Evolutionary conservation across 2,888 invertebrate genomes (phyloP), one percentile per base, ranked within the genome.

Genomic region (Amitus sp.): DNA sequence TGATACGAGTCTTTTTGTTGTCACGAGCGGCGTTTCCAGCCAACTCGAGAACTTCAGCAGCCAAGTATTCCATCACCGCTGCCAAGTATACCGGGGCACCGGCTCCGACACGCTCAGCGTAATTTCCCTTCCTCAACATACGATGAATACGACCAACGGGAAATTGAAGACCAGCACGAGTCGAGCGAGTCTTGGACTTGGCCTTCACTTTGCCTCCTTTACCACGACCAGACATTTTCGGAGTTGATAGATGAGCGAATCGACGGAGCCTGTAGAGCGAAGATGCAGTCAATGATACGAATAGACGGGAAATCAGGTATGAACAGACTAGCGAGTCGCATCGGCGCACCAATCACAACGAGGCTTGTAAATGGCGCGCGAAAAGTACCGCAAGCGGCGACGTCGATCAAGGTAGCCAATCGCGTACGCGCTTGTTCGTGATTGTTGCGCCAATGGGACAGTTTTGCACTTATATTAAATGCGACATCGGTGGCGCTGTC

Each of bases 1-100:
- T 89, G 73, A 94, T 93, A 81, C 89, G 84, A 0, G 84, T 83
- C 73, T 90, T 91, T 66, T 89, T 88, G 76, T 90, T 90, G 52
- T 90, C 88, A 33, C 83, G 77, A 0, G 89, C 88, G 0, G 87
- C 88, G 59, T 88, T 87, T 0, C 87, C 84, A 0, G 89, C 87
- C 71, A 89, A 82, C 68, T 89, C 89, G 55, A 89, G 71, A 13
- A 89, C 87, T 83, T 91, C 91, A 13, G 90, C 90, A 0, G 89
- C 86, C 18, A 89, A 74, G 67, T 89, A 89, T 68, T 89, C 89
- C 72, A 89, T 75, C 0, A 87, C 87, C 4, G 87, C 87, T 0
- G 86, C 85, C 0, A 87, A 68, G 67, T 85, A 87, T 1, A 87
- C 83, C 0, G 87, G 83, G 0, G 87, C 86, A 0, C 86, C 86